phyloP scores from a whole-genome alignment of 2,113 vertebrate genomes.

The Heterotis niloticus region DNA sequence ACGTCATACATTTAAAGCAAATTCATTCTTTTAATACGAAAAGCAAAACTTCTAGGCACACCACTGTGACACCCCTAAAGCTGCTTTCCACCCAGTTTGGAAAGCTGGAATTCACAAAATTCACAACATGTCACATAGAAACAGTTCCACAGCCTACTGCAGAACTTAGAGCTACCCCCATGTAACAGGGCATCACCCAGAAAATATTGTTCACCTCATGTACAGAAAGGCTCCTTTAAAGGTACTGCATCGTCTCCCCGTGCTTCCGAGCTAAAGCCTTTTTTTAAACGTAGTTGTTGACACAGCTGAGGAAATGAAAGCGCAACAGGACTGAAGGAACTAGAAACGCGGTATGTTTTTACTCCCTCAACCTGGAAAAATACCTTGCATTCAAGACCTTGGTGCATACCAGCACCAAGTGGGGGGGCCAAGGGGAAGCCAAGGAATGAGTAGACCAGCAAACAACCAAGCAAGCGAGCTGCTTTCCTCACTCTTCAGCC shows the following conservation, averaged over 20 bases:
- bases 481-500: too few relatives aligned
- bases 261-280: background rate
- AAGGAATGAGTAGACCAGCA: background rate
- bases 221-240: background rate
- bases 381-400: background rate
- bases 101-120: too few relatives aligned
- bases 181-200: background rate
- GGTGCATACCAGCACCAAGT: background rate
- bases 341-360: background rate
- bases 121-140: too few relatives aligned
- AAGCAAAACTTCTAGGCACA: too few relatives aligned
- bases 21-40: too few relatives aligned
- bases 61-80: too few relatives aligned
- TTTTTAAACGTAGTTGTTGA: background rate
- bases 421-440: background rate
- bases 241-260: background rate
- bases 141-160: too few relatives aligned
- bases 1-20: too few relatives aligned
- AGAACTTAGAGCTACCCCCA: too few relatives aligned
- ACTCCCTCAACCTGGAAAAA: constrained; percentile 2
- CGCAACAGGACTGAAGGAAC: background rate
- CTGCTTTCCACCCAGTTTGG: too few relatives aligned
- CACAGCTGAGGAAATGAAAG: constrained; percentile 11
- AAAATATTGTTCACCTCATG: background rate
- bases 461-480: background rate